A percentile compares a stretch with the other conserved stretches of the same genome.
Evolutionary conservation across 1,140 invertebrate genomes (phyloP).

Genomic region (Zaprionus tsacasi): DNA sequence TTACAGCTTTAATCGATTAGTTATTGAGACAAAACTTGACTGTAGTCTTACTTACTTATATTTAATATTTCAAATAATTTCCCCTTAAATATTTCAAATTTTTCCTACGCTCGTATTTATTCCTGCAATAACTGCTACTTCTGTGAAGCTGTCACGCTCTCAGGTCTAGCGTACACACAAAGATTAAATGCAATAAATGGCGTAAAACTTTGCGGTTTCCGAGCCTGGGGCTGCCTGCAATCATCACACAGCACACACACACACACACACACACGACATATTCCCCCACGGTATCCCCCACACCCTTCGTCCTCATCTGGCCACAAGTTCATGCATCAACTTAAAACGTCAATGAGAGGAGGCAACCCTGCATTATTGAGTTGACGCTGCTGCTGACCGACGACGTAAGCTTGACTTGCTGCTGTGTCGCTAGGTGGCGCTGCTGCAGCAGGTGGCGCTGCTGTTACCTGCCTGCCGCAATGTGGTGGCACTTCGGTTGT

Average conservation of each 20-base stretch:
- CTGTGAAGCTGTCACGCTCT: background rate
- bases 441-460: background rate
- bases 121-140: background rate
- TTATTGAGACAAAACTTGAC: too few species aligned
- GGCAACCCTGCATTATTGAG: constrained; percentile 73
- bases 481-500: constrained; percentile 58
- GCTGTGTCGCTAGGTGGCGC: background rate
- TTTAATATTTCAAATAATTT: too few species aligned
- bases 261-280: too few species aligned
- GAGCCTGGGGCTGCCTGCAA: constrained; percentile 9
- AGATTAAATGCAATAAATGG: constrained; percentile 72
- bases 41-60: too few species aligned
- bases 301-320: background rate
- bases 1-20: too few species aligned
- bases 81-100: too few species aligned
- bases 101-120: background rate
- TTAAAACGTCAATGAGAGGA: constrained; percentile 71
- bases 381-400: constrained; percentile 60
- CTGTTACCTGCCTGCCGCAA: constrained; percentile 53
- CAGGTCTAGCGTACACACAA: background rate
- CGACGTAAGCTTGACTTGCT: constrained; percentile 39
- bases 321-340: constrained; percentile 54
- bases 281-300: background rate
- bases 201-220: constrained; percentile 54
- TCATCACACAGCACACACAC: constrained; percentile 32